Percentiles rank a stretch among this genome's conserved stretches.
Conservation (phyloP, 2,888 invertebrate species). For the Aricia artaxerxes region DNA sequence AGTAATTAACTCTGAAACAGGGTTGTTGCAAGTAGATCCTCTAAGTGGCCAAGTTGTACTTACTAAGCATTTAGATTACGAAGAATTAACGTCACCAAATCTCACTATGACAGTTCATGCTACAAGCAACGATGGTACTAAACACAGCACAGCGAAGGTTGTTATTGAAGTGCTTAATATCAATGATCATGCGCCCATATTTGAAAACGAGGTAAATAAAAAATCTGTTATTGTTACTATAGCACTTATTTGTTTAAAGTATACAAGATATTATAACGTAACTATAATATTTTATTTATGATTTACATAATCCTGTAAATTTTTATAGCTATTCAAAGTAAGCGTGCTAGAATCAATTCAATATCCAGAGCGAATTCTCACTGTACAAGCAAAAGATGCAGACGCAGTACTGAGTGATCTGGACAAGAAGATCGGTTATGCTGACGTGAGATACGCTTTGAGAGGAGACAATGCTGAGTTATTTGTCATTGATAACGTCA, state of each 20-base stretch:
- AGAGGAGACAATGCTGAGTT: constrained; percentile 87
- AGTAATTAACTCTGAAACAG: constrained; percentile 77
- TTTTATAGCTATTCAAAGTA: constrained; percentile 82
- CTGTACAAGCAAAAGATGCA: constrained; percentile 85
- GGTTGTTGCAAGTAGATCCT: constrained; percentile 81
- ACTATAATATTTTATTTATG: no score
- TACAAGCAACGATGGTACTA: constrained; percentile 72
- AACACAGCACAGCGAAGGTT: constrained; percentile 84
- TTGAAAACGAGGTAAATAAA: constrained; percentile 79
- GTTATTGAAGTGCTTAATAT: constrained; percentile 86
- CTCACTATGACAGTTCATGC: constrained; percentile 80
- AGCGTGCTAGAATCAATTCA: constrained; percentile 85
- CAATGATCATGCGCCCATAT: constrained; percentile 89
- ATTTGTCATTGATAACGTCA: constrained; percentile 85
- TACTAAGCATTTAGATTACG: constrained; percentile 88
- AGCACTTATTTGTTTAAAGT: neutral
- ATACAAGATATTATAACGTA: no score
- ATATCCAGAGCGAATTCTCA: constrained; percentile 83
- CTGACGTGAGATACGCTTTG: constrained; percentile 85
- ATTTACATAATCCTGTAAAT: constrained; percentile 54
- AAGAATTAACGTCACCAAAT: constrained; percentile 83
- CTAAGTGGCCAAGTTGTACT: constrained; percentile 87
- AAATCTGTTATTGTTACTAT: neutral
- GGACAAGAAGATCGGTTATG: constrained; percentile 82
- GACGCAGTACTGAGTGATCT: constrained; percentile 82